Evolutionary conservation across 2,888 invertebrate genomes (phyloP), one percentile per base, ranked within the genome.

Genomic region (Scrobipalpa atriplicella): DNA sequence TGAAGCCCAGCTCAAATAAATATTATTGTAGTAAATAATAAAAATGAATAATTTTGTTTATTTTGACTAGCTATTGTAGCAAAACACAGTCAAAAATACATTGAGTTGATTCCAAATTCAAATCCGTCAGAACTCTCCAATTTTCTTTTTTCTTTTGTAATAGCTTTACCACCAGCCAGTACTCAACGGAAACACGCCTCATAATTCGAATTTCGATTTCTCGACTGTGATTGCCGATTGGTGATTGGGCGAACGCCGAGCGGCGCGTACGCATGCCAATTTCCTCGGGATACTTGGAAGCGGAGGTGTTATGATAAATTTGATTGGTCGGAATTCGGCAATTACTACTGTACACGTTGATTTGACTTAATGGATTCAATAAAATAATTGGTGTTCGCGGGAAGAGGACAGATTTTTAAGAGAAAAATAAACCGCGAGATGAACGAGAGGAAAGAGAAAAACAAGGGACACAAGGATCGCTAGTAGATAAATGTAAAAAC

Each of bases 171-270:
- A 38, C 38, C 58, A 8, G 16, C 58, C 58, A 38, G 58, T 58
- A 58, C 58, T 13, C 58, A 38, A 58, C 58, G 29, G 58, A 29
- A 58, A 58, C 58, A 56, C 52, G 21, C 54, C 54, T 56, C 29
- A 58, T 58, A 58, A 58, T 58, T 58, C 58, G 58, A 38, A 56
- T 29, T 58, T 58, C 29, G 58, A 58, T 58, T 58, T 36, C 58
- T 38, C 16, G 7, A 58, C 16, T 58, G 58, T 58, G 58, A 58
- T 58, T 58, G 58, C 29, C 38, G 58, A 38, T 6, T 16, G 38
- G 38, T 58, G 58, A 58, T 58, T 58, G 58, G 58, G 36, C 29
- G 5, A n/a, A 21, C 54, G 16, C 52, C 16, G 52, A 56, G 2
- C 36, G 38, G 38, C 36, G 58, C 58, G 58, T 58, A 58, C 36